Evolutionary conservation across 2,797 vertebrate genomes (phyloP).

Genomic region (Enteromius mattozi): DNA sequence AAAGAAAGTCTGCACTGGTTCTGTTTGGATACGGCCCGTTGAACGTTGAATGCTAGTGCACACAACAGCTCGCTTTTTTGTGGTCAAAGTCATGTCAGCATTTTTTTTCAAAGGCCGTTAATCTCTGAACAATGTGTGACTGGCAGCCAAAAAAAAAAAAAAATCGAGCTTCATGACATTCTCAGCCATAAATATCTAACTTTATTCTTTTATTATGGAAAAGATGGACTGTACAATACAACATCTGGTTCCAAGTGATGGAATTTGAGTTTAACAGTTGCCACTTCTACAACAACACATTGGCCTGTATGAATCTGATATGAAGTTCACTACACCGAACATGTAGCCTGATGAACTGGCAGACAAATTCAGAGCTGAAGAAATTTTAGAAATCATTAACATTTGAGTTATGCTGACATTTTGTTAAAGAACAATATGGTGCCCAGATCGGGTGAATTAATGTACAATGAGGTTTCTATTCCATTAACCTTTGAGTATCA

Average conservation of each 20-base stretch:
- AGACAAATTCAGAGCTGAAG: conserved; percentile 13
- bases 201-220: conserved; percentile 26
- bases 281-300: not conserved
- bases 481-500: conserved; percentile 61
- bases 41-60: conserved; percentile 54
- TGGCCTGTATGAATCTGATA: not conserved
- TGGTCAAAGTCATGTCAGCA: conserved; percentile 59
- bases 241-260: not conserved
- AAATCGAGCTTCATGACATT: conserved; percentile 45
- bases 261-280: not conserved
- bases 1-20: conserved; percentile 38
- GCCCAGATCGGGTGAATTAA: conserved; percentile 48
- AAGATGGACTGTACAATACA: not conserved
- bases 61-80: conserved; percentile 58
- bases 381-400: conserved; percentile 59
- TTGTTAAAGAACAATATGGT: conserved; percentile 58
- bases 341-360: not conserved
- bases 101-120: conserved; percentile 59
- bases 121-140: conserved; percentile 60
- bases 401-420: conserved; percentile 63
- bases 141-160: conserved; percentile 48
- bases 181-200: conserved; percentile 22
- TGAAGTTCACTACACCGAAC: not conserved
- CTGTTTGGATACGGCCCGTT: conserved; percentile 45
- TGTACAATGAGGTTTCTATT: conserved; percentile 60